phyloP scores from a whole-genome alignment of 2,113 vertebrate species.

The Caranx melampygus region DNA sequence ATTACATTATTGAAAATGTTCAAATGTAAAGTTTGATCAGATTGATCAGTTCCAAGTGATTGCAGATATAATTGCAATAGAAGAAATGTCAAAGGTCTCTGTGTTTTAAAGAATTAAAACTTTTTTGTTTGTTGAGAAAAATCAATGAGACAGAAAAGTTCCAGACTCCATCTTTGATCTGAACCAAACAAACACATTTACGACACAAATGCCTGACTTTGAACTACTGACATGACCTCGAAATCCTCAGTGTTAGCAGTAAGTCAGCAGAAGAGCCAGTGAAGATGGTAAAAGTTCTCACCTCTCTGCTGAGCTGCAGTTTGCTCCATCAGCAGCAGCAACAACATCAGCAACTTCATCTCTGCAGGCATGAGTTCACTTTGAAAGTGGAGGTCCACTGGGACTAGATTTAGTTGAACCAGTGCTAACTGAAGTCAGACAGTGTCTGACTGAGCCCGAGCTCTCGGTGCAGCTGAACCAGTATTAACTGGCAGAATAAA shows the following conservation, averaged over 20 bases:
- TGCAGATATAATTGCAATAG: background rate
- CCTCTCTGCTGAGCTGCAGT: constrained; percentile 62
- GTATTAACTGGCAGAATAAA: constrained; percentile 24
- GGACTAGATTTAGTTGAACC: background rate
- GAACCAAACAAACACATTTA: background rate
- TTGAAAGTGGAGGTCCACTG: background rate
- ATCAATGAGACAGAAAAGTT: background rate
- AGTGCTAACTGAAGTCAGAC: background rate
- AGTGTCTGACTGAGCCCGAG: background rate
- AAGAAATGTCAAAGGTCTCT: background rate
- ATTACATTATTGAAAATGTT: too few relatives aligned
- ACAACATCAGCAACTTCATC: constrained; percentile 63
- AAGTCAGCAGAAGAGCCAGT: background rate
- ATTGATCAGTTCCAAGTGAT: background rate
- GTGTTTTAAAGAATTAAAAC: background rate
- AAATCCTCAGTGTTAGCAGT: background rate
- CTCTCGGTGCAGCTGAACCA: background rate
- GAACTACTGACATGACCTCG: background rate
- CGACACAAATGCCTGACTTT: background rate
- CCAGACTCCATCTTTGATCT: background rate
- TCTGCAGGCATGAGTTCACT: background rate
- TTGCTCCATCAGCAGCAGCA: constrained; percentile 52
- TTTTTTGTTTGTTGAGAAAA: too few relatives aligned
- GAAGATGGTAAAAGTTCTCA: constrained; percentile 15
- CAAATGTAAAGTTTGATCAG: background rate